Base-by-base conservation (phyloP, 2,888 invertebrate species). In the Erpobdella octoculata region DNA sequence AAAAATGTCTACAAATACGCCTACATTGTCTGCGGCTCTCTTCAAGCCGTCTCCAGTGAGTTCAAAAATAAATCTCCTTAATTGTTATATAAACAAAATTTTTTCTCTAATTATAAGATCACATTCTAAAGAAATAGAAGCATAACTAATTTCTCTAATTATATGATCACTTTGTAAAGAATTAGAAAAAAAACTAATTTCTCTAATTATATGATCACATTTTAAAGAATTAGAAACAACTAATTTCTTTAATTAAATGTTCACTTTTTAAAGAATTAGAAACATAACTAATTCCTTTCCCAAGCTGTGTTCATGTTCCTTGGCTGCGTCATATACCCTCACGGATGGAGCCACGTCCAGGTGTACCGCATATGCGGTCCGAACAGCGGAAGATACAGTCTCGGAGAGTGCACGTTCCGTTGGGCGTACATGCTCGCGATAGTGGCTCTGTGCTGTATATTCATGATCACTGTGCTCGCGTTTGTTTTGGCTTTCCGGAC, bases 11-110 rank as follows among this genome's bases (percentile, higher is more conserved):
- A 91, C 65, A 90, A 89, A 68, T 90, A 89, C 69, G 94, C 95
- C 69, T 94, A 93, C 84, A 90, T 91, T 81, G 88, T 94, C 75
- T 94, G 94, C 81, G 95, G 92, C 62, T 93, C 93, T 92, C 87
- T 96, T 85, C 96, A 97, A 84, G 87, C 93, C n/a, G 86, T 94
- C 77, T 93, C 94, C 80, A 94, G 96, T 96, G 83, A 88, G 88
- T 77, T 41, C 69, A 1, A 5, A 28, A 53, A 6, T 53, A 3
- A 21, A 46, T 18, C 46, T 5, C 28, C 8, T 53, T n/a, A n/a
- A n/a, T n/a, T n/a, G n/a, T n/a, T n/a, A n/a, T n/a, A n/a, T n/a
- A n/a, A n/a, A n/a, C n/a, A n/a, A n/a, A n/a, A n/a, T n/a, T n/a
- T n/a, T n/a, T n/a, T n/a, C n/a, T n/a, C n/a, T n/a, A n/a, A n/a